Base-by-base conservation (phyloP, 2,888 invertebrate genomes). In the Trissolcus brochymenae region DNA sequence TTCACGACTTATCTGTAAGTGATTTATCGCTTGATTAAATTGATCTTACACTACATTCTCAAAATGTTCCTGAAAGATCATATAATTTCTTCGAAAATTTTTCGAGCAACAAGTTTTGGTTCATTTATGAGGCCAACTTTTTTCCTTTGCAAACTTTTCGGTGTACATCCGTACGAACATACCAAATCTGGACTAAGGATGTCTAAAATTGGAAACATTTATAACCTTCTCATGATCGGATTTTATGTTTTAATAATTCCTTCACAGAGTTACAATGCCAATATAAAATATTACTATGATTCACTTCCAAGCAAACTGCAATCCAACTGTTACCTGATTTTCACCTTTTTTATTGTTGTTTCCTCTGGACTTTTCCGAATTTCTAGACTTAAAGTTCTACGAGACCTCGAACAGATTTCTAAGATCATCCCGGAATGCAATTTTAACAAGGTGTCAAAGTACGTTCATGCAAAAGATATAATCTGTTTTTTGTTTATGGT, bases 41-140 rank as follows among this genome's bases (percentile, higher is more conserved):
- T 25, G 14, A 46, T 2, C 9, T 46, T 6, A 46, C 46, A 43
- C 4, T 7, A 14, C n/a, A 46, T 6, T 46, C 7, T 14, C 1
- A 46, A 35, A 11, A 35, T 35, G 6, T 14, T 46, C 0, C 7
- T 14, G 11, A 1, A 14, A 14, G 6, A 14, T n/a, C 9, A 11
- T 11, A 1, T 46, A 14, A 16, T 1, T 4, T 4, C 50, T 17
- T 17, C 11, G 35, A 46, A 46, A 61, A 3, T 72, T 6, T 43
- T 55, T 21, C 67, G 43, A 75, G 88, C 89, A 82, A 89, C 90
- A 79, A 87, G 90, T 43, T 65, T 81, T 1, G 40, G 60, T 53
- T 40, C 78, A 6, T 55, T 84, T 50, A 81, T 86, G 82, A 68
- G 74, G 21, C 84, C 84, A 0, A 81, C 77, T 17, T 83, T 84